Percentiles rank a stretch among this genome's conserved stretches.
Conservation (phyloP, 2,113 vertebrate genomes). For the Gallinago undulata region DNA sequence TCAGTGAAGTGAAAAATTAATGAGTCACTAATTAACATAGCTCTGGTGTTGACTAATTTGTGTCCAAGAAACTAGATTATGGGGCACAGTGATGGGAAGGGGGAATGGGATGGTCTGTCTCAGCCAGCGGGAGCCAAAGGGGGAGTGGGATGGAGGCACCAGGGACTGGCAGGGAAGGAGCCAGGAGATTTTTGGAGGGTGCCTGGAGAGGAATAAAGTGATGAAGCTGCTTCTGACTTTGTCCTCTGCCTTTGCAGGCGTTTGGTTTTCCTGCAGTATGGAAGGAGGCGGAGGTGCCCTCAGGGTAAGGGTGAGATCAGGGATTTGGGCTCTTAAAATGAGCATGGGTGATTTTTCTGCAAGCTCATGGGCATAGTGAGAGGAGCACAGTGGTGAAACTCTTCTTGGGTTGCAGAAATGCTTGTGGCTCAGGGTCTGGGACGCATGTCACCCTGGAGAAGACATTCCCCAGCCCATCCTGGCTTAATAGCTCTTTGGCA, state of each 20-base stretch:
- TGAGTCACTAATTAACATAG: slow-evolving; percentile 5
- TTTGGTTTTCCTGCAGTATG: not conserved
- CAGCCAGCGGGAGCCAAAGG: fast-evolving
- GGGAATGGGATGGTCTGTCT: not conserved
- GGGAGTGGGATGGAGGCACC: not conserved
- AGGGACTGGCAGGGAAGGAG: not conserved
- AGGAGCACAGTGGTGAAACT: not conserved
- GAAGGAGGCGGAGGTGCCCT: not conserved
- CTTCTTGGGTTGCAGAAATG: not conserved
- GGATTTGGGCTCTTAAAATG: not conserved
- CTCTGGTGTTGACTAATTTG: slow-evolving; percentile 13
- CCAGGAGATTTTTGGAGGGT: not conserved
- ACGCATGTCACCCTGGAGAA: not conserved
- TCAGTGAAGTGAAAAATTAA: slow-evolving; percentile 33
- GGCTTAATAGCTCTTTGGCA: not conserved
- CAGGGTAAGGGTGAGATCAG: not conserved
- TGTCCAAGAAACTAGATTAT: not conserved
- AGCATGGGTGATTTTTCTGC: not conserved
- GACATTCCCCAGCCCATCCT: not conserved
- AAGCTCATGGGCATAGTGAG: not conserved
- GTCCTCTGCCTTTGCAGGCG: not conserved
- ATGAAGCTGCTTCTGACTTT: not conserved
- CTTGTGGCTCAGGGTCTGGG: not conserved
- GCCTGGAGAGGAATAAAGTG: not conserved
- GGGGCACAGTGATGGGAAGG: not conserved